These are phyloP conservation scores for Lasioglossum figueresi DNA, from an alignment of 2,888 invertebrate species.

Conservation along the genomic window DNA sequence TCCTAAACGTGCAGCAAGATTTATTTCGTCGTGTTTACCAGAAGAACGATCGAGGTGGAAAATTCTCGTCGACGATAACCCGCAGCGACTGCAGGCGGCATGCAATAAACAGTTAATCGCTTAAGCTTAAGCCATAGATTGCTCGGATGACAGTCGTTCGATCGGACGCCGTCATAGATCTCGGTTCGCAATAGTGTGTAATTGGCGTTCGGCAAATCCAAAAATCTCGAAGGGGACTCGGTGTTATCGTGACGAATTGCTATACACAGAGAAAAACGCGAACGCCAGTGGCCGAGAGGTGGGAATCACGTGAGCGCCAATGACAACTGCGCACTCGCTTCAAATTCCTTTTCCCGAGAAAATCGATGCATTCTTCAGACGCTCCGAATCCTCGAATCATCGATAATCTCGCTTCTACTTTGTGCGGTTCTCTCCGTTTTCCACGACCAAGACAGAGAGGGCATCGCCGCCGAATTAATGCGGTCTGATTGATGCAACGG, in stretches of 20 bases:
- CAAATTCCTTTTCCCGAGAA: constrained; percentile 45
- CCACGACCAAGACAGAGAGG: constrained; percentile 14
- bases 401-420: constrained; percentile 54
- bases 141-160: constrained; percentile 35
- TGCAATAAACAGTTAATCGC: constrained; percentile 60
- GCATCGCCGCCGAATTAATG: constrained; percentile 46
- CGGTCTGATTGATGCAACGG: constrained; percentile 55
- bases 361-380: constrained; percentile 51
- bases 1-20: not conserved
- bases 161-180: constrained; percentile 13
- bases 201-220: constrained; percentile 25
- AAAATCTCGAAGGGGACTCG: constrained; percentile 27
- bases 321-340: constrained; percentile 51
- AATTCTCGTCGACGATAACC: constrained; percentile 43
- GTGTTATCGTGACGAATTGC: constrained; percentile 46
- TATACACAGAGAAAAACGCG: not conserved
- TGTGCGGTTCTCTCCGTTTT: constrained; percentile 22
- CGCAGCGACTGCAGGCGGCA: constrained; percentile 49
- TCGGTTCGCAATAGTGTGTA: constrained; percentile 22
- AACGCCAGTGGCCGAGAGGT: not conserved
- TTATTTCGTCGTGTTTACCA: not conserved
- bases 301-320: constrained; percentile 33
- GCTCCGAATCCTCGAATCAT: constrained; percentile 38
- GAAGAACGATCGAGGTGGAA: constrained; percentile 15
- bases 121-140: constrained; percentile 54